Evolutionary conservation across 2,888 invertebrate species (phyloP), one percentile per base, ranked within the genome.

Genomic region (Rhyacophila evoluta): DNA sequence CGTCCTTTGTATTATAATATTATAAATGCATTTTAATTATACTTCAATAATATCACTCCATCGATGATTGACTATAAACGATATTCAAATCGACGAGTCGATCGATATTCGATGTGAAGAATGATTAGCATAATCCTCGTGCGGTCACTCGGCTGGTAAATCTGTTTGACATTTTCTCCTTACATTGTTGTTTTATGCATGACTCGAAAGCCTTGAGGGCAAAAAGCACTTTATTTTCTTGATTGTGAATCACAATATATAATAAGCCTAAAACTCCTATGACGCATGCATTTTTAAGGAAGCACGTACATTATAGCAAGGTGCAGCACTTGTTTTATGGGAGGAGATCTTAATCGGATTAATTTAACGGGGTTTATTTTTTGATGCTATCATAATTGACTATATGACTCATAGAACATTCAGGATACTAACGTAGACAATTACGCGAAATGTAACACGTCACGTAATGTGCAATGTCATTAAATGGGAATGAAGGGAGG

Each of bases 231-330:
- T 55, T 25, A 25, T 38, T 15, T 15, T 41, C 4, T n/a, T n/a
- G 1, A 5, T 5, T 5, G 19, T 55, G 55, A 55, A 19, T 55
- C 55, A 55, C 10, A 25, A 19, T 19, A 25, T 55, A 19, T 55
- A 55, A 55, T 55, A 55, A 25, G 55, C 55, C 55, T 55, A 55
- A 55, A 55, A 55, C 19, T 55, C 19, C 55, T 55, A 8, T 55
- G 55, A 55, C 55, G 19, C 55, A 55, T 55, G 55, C 25, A 25
- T 55, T 55, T 55, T 55, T 55, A 55, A 55, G 55, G 55, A 55
- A 55, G 25, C 55, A 55, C 41, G 41, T 55, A 55, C 8, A 55
- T 55, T 25, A 33, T n/a, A 12, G 55, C 19, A 55, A 55, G 55
- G 55, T 55, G 55, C 55, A 55, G 55, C 55, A 41, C 12, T 19